Percentiles rank a stretch among this genome's conserved stretches.
phyloP scores from a whole-genome alignment of 1,140 invertebrate genomes.

The Lethrus apterus region DNA sequence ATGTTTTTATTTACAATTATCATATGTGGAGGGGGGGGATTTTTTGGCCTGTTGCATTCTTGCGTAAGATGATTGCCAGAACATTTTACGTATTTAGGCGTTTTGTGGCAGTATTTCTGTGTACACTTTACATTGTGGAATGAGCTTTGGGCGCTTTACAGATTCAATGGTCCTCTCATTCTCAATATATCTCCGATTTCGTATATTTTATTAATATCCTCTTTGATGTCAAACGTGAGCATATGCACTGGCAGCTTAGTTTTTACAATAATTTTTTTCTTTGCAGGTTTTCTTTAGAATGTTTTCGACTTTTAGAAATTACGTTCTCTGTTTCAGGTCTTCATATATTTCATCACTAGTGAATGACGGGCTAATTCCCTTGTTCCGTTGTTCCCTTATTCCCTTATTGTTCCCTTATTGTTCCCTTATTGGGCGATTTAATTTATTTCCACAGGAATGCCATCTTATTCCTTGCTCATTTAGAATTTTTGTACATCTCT shows the following conservation, averaged over 20 bases:
- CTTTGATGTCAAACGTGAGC: constrained; percentile 16
- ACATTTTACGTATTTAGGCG: constrained; percentile 34
- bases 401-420: background rate
- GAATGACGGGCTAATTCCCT: too few species aligned
- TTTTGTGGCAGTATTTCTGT: constrained; percentile 10
- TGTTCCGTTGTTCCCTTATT: too few species aligned
- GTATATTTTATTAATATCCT: constrained; percentile 13
- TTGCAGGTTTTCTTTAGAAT: constrained; percentile 21
- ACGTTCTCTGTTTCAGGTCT: constrained; percentile 7
- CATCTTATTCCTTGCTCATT: constrained; percentile 10
- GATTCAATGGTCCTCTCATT: too few species aligned
- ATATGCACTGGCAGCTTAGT: constrained; percentile 18
- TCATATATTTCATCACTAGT: too few species aligned
- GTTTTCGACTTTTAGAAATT: constrained; percentile 11
- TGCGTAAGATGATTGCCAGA: constrained; percentile 28
- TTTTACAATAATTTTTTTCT: too few species aligned
- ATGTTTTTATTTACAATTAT: constrained; percentile 31
- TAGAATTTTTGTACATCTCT: too few species aligned
- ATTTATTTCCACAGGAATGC: constrained; percentile 18
- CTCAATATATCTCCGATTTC: constrained; percentile 12
- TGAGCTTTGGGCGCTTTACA: background rate
- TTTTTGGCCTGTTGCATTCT: constrained; percentile 35
- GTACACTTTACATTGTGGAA: constrained; percentile 14
- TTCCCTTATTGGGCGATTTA: constrained; percentile 15
- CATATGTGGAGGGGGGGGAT: constrained; percentile 30